Conservation (phyloP, 2,797 vertebrate genomes). For the Mycteria americana region DNA sequence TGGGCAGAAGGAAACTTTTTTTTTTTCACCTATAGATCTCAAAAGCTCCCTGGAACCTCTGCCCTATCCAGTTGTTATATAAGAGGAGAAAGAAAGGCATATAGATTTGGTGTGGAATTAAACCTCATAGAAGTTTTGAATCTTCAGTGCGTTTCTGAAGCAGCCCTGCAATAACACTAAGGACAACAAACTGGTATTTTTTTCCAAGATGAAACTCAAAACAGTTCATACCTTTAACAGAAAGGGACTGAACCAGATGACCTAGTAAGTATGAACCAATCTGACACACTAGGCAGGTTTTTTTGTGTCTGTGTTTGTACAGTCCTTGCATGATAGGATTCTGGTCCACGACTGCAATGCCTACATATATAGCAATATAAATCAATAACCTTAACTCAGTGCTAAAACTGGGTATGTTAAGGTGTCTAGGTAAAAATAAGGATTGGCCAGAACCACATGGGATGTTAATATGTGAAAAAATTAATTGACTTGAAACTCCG, state of each 20-base stretch:
- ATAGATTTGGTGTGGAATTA: neutral
- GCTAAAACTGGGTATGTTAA: neutral
- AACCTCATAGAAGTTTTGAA: neutral
- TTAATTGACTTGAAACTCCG: neutral
- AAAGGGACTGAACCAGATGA: neutral
- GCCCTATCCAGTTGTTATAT: neutral
- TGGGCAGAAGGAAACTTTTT: neutral
- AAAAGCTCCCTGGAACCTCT: neutral
- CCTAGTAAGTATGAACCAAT: neutral
- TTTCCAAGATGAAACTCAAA: neutral
- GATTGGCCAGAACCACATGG: neutral
- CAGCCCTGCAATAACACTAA: neutral
- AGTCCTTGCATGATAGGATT: neutral
- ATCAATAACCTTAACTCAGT: neutral
- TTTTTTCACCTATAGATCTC: neutral
- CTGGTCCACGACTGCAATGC: neutral
- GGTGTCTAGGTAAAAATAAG: neutral
- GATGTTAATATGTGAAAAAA: neutral
- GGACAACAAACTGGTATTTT: neutral
- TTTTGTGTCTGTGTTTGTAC: neutral
- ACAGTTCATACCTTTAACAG: neutral
- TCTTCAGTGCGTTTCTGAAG: neutral
- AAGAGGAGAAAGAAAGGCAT: neutral
- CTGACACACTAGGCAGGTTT: neutral
- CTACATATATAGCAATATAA: neutral